Percentiles rank a stretch among this genome's conserved stretches.
Conservation (phyloP, 2,797 vertebrate genomes). For the Rhynchotus rufescens region DNA sequence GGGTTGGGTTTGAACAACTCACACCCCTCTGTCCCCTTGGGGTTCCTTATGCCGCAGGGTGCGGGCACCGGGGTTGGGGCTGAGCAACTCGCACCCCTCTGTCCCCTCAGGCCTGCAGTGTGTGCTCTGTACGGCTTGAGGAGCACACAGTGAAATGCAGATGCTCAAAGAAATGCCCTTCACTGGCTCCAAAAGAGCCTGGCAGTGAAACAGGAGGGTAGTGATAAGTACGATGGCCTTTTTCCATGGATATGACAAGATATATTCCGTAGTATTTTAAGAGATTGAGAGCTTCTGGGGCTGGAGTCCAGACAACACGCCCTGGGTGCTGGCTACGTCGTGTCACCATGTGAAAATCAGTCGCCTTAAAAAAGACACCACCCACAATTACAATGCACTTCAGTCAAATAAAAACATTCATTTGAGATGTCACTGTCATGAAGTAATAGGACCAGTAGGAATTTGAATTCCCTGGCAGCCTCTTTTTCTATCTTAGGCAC, state of each 20-base stretch:
- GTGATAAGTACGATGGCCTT: constrained; percentile 33
- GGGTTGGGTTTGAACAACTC: too few relatives aligned
- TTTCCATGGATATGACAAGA: constrained; percentile 59
- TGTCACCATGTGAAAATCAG: background rate
- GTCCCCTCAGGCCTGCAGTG: constrained; percentile 52
- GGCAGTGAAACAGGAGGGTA: constrained; percentile 40
- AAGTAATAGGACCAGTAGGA: background rate
- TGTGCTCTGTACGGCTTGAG: constrained; percentile 45
- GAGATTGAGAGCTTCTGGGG: constrained; percentile 32
- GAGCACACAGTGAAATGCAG: constrained; percentile 37
- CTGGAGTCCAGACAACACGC: constrained; percentile 18
- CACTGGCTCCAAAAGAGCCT: constrained; percentile 34
- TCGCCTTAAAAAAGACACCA: background rate
- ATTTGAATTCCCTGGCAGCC: background rate
- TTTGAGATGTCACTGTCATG: background rate
- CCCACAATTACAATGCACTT: background rate
- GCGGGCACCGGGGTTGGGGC: constrained; percentile 39
- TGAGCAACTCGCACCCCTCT: constrained; percentile 14
- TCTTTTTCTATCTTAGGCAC: background rate
- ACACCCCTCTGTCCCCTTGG: too few relatives aligned
- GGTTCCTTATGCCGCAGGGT: background rate
- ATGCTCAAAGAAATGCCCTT: constrained; percentile 48
- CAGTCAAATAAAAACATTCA: background rate
- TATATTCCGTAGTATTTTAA: constrained; percentile 39
- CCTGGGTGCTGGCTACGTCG: background rate